Evolutionary conservation across 2,888 invertebrate genomes (phyloP).

Genomic region (Hecatera dysodea): DNA sequence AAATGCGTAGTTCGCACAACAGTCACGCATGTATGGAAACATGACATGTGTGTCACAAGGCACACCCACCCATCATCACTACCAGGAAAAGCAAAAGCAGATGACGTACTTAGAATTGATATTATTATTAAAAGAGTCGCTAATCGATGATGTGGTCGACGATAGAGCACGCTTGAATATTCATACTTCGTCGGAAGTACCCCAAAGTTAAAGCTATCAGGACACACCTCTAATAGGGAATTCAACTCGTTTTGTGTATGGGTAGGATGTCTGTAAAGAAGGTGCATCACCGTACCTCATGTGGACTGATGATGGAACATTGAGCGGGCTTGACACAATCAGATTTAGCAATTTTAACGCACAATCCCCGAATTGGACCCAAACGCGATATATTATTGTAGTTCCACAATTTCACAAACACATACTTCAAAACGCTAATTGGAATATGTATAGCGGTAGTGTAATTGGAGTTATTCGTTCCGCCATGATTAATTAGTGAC

Average conservation of each 20-base stretch:
- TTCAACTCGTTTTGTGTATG: background rate
- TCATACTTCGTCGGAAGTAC: background rate
- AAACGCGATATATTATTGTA: background rate
- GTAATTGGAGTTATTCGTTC: conserved; percentile 54
- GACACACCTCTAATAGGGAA: background rate
- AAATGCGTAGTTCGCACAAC: conserved; percentile 33
- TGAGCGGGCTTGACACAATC: too few species aligned
- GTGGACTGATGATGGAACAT: too few species aligned
- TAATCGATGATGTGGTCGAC: background rate
- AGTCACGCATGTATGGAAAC: conserved; percentile 22
- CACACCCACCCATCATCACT: conserved; percentile 32
- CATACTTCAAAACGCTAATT: conserved; percentile 50
- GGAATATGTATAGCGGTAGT: conserved; percentile 33
- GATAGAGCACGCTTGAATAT: background rate
- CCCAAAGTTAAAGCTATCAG: too few species aligned
- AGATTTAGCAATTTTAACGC: too few species aligned
- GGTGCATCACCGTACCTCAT: background rate
- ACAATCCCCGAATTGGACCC: too few species aligned
- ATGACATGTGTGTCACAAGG: background rate
- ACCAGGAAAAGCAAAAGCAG: background rate
- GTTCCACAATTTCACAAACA: conserved; percentile 28
- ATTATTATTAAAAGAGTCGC: background rate
- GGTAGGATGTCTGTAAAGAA: too few species aligned
- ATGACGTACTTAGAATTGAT: background rate
- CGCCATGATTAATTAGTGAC: conserved; percentile 59